Base-by-base conservation (phyloP, 1,140 invertebrate species). In the Pantala flavescens region DNA sequence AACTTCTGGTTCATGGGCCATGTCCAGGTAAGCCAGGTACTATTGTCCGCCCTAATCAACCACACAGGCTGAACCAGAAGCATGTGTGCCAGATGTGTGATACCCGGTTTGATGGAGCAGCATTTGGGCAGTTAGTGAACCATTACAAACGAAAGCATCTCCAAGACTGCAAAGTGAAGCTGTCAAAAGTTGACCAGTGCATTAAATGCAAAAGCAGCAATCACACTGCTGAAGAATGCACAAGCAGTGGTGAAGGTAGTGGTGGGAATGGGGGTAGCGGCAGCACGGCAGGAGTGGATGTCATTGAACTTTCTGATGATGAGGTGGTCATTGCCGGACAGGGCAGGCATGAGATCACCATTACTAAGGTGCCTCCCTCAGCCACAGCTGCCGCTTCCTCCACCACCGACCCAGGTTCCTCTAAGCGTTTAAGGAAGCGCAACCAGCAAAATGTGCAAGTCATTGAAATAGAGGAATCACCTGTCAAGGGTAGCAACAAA, bases 401-500 rank as follows among this genome's bases (percentile, higher is more conserved):
- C 49, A 71, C 76, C 36, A 74, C 73, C 70, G 72, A 74, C 36
- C 72, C 75, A 23, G 75, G 77, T 63, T 19, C 49, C 23, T 73
- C 75, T 19, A 76, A 75, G 70, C 75, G 76, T 70, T 77, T 76
- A 55, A 76, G 74, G 74, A 74, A 75, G 72, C 71, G 76, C 16
- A 71, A 73, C 28, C 73, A 75, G 71, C 73, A 76, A 36, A 70
- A 71, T 43, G 73, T 77, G 10, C 76, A 77, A 55, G 74, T 77
- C 12, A 77, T 77, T 24, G 76, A 77, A n/a, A 16, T 77, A 71
- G 77, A 77, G 19, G 77, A 77, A 70, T 76, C 77, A 36, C 76
- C 77, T 21, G 49, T 73, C 21, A 77, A 77, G 72, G 49, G 49
- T 12, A 63, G n/a, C 49, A 28, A 72, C 19, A 28, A 28, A 24